Conservation (phyloP, 2,113 vertebrate genomes). For the Mormoops blainvillei region DNA sequence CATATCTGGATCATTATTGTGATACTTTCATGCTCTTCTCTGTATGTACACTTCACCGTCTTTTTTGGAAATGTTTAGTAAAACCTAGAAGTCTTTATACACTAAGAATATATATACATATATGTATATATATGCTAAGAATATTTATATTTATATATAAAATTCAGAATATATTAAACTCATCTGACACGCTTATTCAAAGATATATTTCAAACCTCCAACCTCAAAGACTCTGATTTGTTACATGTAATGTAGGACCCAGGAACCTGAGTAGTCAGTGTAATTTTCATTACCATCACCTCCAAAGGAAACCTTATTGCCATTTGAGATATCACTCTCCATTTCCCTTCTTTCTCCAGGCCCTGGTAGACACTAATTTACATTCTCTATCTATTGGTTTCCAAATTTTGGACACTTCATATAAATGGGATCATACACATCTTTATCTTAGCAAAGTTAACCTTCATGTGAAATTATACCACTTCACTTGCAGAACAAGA, state of each 20-base stretch:
- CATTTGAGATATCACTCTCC: not conserved
- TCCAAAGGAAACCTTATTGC: not conserved
- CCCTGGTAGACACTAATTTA: not conserved
- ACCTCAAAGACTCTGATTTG: not conserved
- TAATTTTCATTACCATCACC: not conserved
- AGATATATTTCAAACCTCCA: not conserved
- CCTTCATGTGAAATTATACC: not conserved
- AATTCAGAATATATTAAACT: not conserved
- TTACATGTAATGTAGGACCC: not conserved
- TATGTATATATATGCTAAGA: not conserved
- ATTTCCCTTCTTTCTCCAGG: not conserved
- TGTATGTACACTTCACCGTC: not conserved
- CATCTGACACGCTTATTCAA: not conserved
- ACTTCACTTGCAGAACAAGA: not conserved
- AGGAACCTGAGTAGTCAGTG: not conserved
- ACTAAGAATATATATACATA: not conserved
- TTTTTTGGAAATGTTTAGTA: not conserved
- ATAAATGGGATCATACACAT: not conserved
- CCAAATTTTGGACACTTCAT: not conserved
- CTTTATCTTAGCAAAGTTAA: not conserved
- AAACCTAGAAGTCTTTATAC: not conserved
- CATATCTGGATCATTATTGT: not conserved
- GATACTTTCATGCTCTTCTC: not conserved
- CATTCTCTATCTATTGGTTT: not conserved
- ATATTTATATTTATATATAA: not conserved